Evolutionary conservation across 2,888 invertebrate genomes (phyloP), one percentile per base, ranked within the genome.

Genomic region (Bembecia ichneumoniformis): DNA sequence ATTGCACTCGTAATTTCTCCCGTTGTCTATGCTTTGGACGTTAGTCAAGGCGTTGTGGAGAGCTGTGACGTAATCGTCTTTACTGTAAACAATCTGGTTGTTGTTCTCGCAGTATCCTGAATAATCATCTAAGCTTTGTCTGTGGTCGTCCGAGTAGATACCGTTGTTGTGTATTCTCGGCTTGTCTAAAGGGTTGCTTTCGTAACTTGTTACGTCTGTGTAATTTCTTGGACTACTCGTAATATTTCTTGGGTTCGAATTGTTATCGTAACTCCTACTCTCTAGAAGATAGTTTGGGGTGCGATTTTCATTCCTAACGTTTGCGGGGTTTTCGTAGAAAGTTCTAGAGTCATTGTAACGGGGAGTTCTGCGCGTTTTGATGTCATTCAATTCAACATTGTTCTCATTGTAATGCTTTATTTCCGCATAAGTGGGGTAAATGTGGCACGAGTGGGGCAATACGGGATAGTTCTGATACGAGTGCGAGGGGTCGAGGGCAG

Each of bases 401-500:
- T 63, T 61, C 0, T 66, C 64, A n/a, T 57, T 62, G 62, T 80
- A 82, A 3, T 73, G 74, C 55, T 84, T 86, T 7, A 82, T 77
- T 63, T 84, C 86, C 1, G 83, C 80, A 62, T 84, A 84, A 0
- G 84, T 81, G 0, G 84, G 78, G 66, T 84, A 83, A 0, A 77
- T 58, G 62, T 74, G 79, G 61, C 82, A 82, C 0, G 71, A 71
- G 62, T 81, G 81, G 7, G 78, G 75, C 14, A 76, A 55, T 0
- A 81, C 66, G 0, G 84, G 86, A 65, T 84, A 83, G 61, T 87
- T 87, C 62, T 88, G 87, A 68, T 87, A 87, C 17, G 83, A 74
- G 55, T 86, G 80, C 0, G 84, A 58, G 59, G 86, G 74, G 50
- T 87, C 87, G 56, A 84, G 77, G 55, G 76, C 81, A 14, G 87